A percentile compares a stretch with the other conserved stretches of the same genome.
Conservation (phyloP, 2,797 vertebrate genomes). For the Tympanoctomys barrerae region DNA sequence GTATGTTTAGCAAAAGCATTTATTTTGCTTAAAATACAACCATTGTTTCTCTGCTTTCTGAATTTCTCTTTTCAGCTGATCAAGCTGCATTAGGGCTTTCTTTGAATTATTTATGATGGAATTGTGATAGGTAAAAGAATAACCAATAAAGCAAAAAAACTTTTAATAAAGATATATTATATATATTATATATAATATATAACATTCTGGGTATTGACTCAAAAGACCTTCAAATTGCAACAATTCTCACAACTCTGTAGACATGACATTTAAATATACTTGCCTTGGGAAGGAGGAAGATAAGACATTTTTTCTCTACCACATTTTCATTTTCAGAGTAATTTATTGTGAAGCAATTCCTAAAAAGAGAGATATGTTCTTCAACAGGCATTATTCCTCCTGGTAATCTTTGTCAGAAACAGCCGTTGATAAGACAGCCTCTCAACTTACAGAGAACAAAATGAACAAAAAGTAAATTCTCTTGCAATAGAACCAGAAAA, state of each 20-base stretch:
- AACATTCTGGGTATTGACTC: slow-evolving; percentile 38
- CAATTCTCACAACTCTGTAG: slow-evolving; percentile 46
- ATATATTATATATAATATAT: not conserved
- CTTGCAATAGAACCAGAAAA: not conserved
- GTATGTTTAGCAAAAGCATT: slow-evolving; percentile 90
- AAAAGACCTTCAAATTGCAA: slow-evolving; percentile 65
- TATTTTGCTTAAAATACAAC: slow-evolving; percentile 85
- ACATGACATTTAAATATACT: slow-evolving; percentile 58
- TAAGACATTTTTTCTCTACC: slow-evolving; percentile 26
- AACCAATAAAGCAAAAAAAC: slow-evolving; percentile 77
- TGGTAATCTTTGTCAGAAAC: slow-evolving; percentile 36
- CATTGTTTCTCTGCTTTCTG: slow-evolving; percentile 84
- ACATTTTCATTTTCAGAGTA: slow-evolving; percentile 56
- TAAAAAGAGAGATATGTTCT: slow-evolving; percentile 30
- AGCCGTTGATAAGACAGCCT: slow-evolving; percentile 3
- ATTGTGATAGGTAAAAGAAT: slow-evolving; percentile 82
- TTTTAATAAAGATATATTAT: slow-evolving; percentile 54
- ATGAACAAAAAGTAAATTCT: not conserved
- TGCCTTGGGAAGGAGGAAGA: slow-evolving; percentile 49
- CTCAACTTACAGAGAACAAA: slow-evolving; percentile 23
- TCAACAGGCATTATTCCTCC: not conserved
- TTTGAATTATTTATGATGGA: slow-evolving; percentile 81
- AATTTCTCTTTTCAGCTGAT: slow-evolving; percentile 79
- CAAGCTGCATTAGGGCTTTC: slow-evolving; percentile 70
- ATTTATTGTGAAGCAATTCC: slow-evolving; percentile 54